Conservation (phyloP, 2,797 vertebrate genomes). For the Trachops cirrhosus region DNA sequence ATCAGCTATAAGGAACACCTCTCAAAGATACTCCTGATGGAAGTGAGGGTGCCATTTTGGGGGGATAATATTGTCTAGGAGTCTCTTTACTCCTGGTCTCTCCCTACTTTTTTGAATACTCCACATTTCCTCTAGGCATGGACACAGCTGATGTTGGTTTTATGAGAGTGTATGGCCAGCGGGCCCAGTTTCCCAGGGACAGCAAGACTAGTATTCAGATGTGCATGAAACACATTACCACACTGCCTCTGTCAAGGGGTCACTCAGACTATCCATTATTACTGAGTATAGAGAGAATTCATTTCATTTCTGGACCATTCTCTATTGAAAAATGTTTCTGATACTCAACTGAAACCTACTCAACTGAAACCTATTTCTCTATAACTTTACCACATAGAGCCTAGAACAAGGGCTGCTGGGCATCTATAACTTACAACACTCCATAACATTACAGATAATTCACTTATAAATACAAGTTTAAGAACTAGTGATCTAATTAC, state of each 20-base stretch:
- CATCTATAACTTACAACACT: background rate
- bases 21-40: background rate
- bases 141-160: background rate
- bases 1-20: background rate
- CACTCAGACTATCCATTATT: background rate
- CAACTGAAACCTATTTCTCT: background rate
- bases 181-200: background rate
- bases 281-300: background rate
- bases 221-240: background rate
- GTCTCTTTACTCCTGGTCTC: background rate
- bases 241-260: background rate
- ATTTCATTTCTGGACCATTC: background rate
- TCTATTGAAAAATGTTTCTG: background rate
- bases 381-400: background rate
- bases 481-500: background rate
- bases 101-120: background rate
- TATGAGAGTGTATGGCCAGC: background rate
- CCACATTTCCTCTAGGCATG: background rate
- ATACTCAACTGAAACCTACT: background rate
- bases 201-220: background rate
- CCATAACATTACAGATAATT: background rate
- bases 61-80: background rate
- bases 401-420: background rate
- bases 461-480: background rate
- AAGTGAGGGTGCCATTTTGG: background rate